Evolutionary conservation across 2,888 invertebrate genomes (phyloP).

Genomic region (Mechanitis mazaeus): DNA sequence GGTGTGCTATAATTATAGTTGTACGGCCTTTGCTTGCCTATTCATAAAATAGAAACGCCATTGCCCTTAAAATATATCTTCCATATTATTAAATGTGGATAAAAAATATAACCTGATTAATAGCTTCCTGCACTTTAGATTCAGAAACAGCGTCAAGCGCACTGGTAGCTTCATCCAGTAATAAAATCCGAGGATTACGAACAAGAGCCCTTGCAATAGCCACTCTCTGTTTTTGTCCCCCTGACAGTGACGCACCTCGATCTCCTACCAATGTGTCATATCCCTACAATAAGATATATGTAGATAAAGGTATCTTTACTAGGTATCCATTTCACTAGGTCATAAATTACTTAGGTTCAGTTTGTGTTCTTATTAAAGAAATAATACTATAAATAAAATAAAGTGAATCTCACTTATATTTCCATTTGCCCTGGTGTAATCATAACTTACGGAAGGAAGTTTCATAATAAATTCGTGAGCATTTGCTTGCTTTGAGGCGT

Average conservation of each 20-base stretch:
- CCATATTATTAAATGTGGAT: background rate
- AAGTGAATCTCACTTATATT: too few relatives aligned
- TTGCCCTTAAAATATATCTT: background rate
- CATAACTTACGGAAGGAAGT: slow-evolving; percentile 77
- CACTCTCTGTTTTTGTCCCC: slow-evolving; percentile 93
- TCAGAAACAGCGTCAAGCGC: slow-evolving; percentile 93
- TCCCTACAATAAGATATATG: slow-evolving; percentile 59
- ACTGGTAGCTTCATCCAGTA: slow-evolving; percentile 92
- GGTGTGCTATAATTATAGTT: slow-evolving; percentile 88
- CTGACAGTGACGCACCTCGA: slow-evolving; percentile 86
- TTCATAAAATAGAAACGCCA: background rate
- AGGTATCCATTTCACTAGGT: too few relatives aligned
- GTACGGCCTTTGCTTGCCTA: slow-evolving; percentile 83
- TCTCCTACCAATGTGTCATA: slow-evolving; percentile 91
- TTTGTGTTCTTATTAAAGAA: too few relatives aligned
- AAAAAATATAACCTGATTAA: slow-evolving; percentile 77
- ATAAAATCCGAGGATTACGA: slow-evolving; percentile 84
- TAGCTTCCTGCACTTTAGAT: slow-evolving; percentile 87
- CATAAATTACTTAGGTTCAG: too few relatives aligned
- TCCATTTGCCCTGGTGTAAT: background rate
- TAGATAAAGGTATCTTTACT: too few relatives aligned
- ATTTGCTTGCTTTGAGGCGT: slow-evolving; percentile 84
- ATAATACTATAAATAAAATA: too few relatives aligned
- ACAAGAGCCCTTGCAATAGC: slow-evolving; percentile 92
- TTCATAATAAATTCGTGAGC: slow-evolving; percentile 85